Evolutionary conservation across 2,797 vertebrate genomes (phyloP), one percentile per base, ranked within the genome.

Genomic region (Megalops cyprinoides): DNA sequence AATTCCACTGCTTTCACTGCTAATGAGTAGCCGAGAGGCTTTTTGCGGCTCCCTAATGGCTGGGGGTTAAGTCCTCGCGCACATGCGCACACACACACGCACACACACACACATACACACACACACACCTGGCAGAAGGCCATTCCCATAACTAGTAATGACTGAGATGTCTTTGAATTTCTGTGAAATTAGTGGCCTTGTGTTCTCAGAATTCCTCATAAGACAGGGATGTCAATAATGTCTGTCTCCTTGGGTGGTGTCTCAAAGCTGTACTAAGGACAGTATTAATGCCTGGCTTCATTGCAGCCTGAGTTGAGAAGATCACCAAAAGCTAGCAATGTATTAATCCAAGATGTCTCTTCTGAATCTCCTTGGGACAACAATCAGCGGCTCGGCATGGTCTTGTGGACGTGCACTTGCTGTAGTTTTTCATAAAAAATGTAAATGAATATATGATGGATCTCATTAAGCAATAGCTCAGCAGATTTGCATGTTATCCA

Each of bases 1-100:
- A 82, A 81, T 79, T 37, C 76, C 37, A 48, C 15, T n/a, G 58
- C 9, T 51, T 51, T 79, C 5, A 78, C 71, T 81, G 58, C 77
- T 76, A 86, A 86, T 87, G 84, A 77, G 58, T 84, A 53, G 76
- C 78, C n/a, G 55, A 18, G 56, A 69, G 23, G 80, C 77, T 37
- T 79, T 73, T 23, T 42, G 69, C 23, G 20, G 67, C 37, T 46
- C 9, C 74, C 56, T 74, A 65, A 44, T 76, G 46, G 49, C 51
- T 60, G 34, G 56, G 39, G 14, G 31, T 37, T 65, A 71, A 71
- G 39, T 71, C 67, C 23, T 7, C 20, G 14, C 25, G 8, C 56
- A 23, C 51, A 2, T 53, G 51, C 14, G n/a, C 20, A 25, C 37
- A 31, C 44, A 25, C 42, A 58, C 23, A 4, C 65, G 46, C 3